phyloP scores from a whole-genome alignment of 2,888 invertebrate genomes.

The Serripes groenlandicus region DNA sequence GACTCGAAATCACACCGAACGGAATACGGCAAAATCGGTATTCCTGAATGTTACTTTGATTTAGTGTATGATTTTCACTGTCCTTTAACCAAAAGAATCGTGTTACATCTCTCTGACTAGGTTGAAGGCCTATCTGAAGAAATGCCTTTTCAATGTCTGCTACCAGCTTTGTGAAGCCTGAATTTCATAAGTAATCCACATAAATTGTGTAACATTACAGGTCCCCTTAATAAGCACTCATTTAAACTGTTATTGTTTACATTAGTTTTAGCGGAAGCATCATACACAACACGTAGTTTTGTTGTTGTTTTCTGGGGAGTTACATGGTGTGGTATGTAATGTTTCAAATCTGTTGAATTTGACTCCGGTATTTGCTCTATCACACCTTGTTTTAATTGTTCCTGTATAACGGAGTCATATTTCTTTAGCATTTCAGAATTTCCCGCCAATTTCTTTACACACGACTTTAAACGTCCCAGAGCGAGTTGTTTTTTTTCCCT shows the following conservation, averaged over 20 bases:
- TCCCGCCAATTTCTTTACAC: no score
- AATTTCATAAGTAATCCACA: conserved; percentile 33
- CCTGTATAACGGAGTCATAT: no score
- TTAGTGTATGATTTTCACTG: not conserved
- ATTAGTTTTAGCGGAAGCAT: conserved; percentile 33
- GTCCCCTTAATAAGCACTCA: no score
- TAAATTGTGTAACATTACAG: conserved; percentile 42
- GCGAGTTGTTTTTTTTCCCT: no score
- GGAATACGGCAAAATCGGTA: conserved; percentile 28
- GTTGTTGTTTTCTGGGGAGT: no score
- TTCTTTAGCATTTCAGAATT: no score
- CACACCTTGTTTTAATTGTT: no score
- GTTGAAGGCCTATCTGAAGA: conserved; percentile 39
- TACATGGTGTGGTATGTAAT: no score
- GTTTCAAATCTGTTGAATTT: no score
- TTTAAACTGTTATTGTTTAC: conserved; percentile 30
- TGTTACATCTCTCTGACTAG: conserved; percentile 36
- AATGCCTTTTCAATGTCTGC: conserved; percentile 54
- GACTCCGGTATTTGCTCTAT: no score
- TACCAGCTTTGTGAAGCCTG: conserved; percentile 15
- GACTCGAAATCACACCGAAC: conserved; percentile 35
- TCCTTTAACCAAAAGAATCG: conserved; percentile 46
- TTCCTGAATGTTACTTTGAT: conserved; percentile 23
- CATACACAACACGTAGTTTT: no score
- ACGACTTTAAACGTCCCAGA: no score